Conservation (phyloP, 2,888 invertebrate species). For the Seladonia tumulorum region DNA sequence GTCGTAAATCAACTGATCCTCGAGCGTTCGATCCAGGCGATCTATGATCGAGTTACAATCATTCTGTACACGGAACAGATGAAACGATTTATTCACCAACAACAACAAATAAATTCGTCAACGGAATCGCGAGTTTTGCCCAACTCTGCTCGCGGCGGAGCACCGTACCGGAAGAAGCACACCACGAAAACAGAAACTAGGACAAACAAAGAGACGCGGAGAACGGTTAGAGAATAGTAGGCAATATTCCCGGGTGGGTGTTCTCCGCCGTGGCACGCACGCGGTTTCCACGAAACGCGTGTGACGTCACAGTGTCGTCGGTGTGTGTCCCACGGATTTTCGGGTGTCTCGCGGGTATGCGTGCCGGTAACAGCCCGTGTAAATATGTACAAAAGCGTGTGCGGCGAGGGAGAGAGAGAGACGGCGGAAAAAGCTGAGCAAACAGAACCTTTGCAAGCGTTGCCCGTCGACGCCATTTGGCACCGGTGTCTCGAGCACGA, state of each 20-base stretch:
- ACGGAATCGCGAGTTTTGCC: background rate
- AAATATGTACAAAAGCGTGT: background rate
- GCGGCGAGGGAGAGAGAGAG: too few species aligned
- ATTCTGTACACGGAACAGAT: too few species aligned
- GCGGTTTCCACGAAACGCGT: background rate
- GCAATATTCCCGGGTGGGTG: background rate
- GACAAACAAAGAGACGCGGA: background rate
- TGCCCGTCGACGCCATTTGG: background rate
- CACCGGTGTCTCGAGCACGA: background rate
- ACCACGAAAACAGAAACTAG: background rate
- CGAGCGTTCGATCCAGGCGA: too few species aligned
- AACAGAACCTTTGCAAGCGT: background rate
- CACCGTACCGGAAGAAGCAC: background rate
- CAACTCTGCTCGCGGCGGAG: background rate
- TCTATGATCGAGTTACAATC: too few species aligned
- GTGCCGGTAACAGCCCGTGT: background rate
- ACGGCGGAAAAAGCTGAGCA: background rate
- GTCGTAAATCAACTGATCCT: background rate
- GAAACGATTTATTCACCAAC: too few species aligned
- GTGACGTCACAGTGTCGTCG: background rate
- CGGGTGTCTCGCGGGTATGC: background rate
- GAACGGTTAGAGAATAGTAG: background rate
- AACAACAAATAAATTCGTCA: too few species aligned
- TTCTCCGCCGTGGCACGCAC: slow-evolving; percentile 23
- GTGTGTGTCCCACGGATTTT: background rate